Percentiles rank a stretch among this genome's conserved stretches.
These are phyloP conservation scores for Drepanosiphum platanoidis DNA, from an alignment of 2,888 invertebrate genomes.

Conservation along the genomic window DNA sequence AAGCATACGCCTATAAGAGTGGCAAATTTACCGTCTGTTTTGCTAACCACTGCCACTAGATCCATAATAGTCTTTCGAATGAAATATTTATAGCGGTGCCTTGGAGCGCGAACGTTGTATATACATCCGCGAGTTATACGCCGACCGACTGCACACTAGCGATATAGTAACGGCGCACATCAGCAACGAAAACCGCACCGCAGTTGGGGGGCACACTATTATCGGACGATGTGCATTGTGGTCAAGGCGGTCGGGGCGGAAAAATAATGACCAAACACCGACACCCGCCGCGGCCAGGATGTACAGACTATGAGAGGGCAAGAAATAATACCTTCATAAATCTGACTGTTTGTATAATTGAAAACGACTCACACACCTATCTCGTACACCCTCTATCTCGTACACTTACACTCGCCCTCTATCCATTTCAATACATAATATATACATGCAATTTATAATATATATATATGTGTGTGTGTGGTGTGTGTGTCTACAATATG, in stretches of 20 bases:
- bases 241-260: background rate
- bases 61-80: too few relatives aligned
- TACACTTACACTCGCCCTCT: background rate
- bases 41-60: too few relatives aligned
- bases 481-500: background rate
- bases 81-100: too few relatives aligned
- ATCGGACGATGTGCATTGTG: background rate
- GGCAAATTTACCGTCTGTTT: too few relatives aligned
- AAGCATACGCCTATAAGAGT: too few relatives aligned
- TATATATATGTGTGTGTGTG: background rate
- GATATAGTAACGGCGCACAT: background rate
- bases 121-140: background rate
- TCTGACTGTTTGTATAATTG: conserved; percentile 57
- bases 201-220: conserved; percentile 1
- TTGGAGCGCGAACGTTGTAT: background rate
- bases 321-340: conserved; percentile 59
- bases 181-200: background rate
- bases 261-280: conserved; percentile 52
- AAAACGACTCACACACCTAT: conserved; percentile 52
- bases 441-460: background rate
- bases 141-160: background rate
- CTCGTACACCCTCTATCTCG: background rate
- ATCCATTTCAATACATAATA: background rate
- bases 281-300: background rate
- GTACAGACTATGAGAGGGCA: background rate